These are phyloP conservation scores for Sciurus niger DNA, from an alignment of 2,113 vertebrate species.

Conservation along the genomic window DNA sequence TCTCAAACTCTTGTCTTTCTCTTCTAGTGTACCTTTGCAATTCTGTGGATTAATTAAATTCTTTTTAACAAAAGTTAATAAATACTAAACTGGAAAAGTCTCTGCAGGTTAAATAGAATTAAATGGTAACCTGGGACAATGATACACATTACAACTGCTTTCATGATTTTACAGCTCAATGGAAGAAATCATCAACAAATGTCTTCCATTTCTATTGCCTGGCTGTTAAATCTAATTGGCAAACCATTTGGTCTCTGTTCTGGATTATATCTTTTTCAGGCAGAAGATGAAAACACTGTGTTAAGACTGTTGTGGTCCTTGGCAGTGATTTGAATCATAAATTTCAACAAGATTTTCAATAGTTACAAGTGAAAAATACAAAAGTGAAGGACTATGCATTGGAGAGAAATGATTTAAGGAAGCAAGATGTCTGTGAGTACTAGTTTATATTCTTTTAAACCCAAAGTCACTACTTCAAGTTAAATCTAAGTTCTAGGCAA, in stretches of 20 bases:
- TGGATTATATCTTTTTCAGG: neutral
- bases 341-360: slow-evolving; percentile 45
- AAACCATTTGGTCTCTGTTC: neutral
- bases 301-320: neutral
- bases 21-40: neutral
- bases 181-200: neutral
- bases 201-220: neutral
- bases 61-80: slow-evolving; percentile 1
- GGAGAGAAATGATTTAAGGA: slow-evolving; percentile 39
- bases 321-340: slow-evolving; percentile 17
- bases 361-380: neutral
- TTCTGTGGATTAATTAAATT: neutral
- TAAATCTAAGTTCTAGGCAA: slow-evolving; percentile 62
- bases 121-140: neutral
- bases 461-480: slow-evolving; percentile 7
- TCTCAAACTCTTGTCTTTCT: neutral
- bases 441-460: slow-evolving; percentile 29
- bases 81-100: neutral
- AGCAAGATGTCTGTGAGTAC: neutral
- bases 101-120: neutral
- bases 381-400: neutral
- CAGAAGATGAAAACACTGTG: neutral
- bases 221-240: neutral
- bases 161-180: neutral
- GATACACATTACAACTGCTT: neutral